Conservation (phyloP, 2,113 vertebrate species). For the Dicrurus megarhynchus region DNA sequence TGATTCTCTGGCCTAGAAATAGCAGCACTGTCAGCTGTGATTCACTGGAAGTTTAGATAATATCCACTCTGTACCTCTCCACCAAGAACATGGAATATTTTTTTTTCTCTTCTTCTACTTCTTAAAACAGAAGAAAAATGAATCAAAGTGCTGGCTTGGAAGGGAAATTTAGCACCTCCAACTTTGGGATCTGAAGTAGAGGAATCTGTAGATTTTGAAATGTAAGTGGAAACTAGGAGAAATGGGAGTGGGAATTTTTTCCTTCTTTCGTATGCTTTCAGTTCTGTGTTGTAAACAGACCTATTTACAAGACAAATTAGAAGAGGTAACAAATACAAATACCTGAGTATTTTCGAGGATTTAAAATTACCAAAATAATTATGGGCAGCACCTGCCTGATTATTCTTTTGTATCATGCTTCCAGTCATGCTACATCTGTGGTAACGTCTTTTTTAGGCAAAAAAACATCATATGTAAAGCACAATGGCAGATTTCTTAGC, state of each 20-base stretch:
- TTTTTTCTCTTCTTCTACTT: background rate
- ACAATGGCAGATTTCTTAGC: background rate
- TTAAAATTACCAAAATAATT: constrained; percentile 1
- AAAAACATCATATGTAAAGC: background rate
- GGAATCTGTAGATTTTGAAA: background rate
- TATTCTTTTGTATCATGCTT: background rate
- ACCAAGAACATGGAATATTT: constrained; percentile 20
- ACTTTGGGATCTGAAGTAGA: background rate
- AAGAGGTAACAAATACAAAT: constrained; percentile 21
- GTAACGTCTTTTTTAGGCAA: background rate
- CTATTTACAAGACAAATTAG: background rate
- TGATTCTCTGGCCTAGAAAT: constrained; percentile 79
- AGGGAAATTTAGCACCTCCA: background rate
- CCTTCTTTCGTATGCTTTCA: background rate
- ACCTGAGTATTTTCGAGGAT: background rate
- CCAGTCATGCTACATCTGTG: background rate
- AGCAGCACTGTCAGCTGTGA: constrained; percentile 81
- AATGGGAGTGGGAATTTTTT: background rate
- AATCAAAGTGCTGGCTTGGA: background rate
- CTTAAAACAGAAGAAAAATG: constrained; percentile 48
- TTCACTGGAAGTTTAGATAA: constrained; percentile 79
- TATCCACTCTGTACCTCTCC: constrained; percentile 68
- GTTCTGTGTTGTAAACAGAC: background rate
- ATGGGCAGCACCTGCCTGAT: background rate
- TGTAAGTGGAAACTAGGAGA: background rate